Conservation (phyloP, 1,140 invertebrate species). For the Cydia fagiglandana region DNA sequence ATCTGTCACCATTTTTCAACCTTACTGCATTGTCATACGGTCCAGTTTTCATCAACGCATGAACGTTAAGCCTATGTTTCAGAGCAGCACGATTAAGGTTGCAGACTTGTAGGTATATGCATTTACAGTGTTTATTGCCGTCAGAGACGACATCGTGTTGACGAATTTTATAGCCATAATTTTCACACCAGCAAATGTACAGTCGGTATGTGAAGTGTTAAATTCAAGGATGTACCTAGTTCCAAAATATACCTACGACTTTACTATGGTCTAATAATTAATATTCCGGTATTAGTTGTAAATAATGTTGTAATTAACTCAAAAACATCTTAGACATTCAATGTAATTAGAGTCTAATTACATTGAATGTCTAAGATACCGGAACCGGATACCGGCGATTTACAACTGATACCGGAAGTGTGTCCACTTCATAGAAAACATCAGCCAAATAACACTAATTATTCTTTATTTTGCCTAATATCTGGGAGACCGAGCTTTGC, state of each 20-base stretch:
- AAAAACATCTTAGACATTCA: too few species aligned
- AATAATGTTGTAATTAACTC: too few species aligned
- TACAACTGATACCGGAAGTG: too few species aligned
- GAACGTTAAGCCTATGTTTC: neutral
- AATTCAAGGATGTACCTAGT: neutral
- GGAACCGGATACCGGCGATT: too few species aligned
- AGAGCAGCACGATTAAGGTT: neutral
- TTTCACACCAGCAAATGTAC: slow-evolving; percentile 12
- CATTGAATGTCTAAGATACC: too few species aligned
- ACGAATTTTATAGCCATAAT: slow-evolving; percentile 26
- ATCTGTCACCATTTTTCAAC: neutral
- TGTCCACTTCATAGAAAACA: too few species aligned
- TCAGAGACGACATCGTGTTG: slow-evolving; percentile 13
- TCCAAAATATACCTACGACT: neutral
- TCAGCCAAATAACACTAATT: too few species aligned
- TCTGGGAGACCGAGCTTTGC: too few species aligned
- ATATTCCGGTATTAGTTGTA: too few species aligned
- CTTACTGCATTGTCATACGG: neutral
- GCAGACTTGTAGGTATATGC: slow-evolving; percentile 9
- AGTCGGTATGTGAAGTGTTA: neutral
- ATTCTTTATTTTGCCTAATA: too few species aligned
- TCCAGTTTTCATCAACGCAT: neutral
- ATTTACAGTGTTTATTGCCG: slow-evolving; percentile 15
- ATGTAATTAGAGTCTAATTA: too few species aligned
- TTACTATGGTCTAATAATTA: too few species aligned